These are phyloP conservation scores for Zaprionus inermis DNA, from an alignment of 1,140 invertebrate species.

Conservation along the genomic window DNA sequence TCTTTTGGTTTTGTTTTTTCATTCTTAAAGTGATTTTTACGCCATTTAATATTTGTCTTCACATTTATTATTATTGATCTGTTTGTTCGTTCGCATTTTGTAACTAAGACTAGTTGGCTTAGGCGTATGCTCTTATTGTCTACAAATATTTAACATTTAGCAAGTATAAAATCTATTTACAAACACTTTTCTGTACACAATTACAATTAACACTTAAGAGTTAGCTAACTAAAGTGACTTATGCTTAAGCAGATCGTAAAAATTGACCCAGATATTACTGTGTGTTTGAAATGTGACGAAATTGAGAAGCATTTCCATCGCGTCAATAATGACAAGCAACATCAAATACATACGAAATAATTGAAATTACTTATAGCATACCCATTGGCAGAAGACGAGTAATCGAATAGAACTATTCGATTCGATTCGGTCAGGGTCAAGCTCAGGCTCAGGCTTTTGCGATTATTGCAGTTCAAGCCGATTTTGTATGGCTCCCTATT, in stretches of 20 bases:
- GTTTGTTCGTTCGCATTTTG: conserved; percentile 73
- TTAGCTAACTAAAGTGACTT: conserved; percentile 70
- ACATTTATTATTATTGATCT: conserved; percentile 59
- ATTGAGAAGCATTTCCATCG: conserved; percentile 7
- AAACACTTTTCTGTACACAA: conserved; percentile 69
- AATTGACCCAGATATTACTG: conserved; percentile 74
- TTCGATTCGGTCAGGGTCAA: conserved; percentile 20
- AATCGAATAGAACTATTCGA: conserved; percentile 5
- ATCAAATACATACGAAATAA: conserved; percentile 16
- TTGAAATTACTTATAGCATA: conserved; percentile 37
- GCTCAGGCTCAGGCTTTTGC: conserved; percentile 34
- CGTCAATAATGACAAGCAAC: conserved; percentile 52
- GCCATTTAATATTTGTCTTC: conserved; percentile 62
- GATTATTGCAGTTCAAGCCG: conserved; percentile 48
- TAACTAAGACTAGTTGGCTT: conserved; percentile 79
- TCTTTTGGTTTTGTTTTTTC: too few relatives aligned
- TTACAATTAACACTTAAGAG: conserved; percentile 72
- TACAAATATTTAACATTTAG: conserved; percentile 81
- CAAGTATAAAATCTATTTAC: conserved; percentile 71
- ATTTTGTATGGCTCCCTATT: conserved; percentile 73
- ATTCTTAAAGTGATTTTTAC: not conserved
- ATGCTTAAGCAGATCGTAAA: conserved; percentile 72
- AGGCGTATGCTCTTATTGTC: conserved; percentile 54
- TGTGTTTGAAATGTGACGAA: conserved; percentile 15
- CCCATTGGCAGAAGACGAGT: conserved; percentile 37